phyloP scores from a whole-genome alignment of 2,113 vertebrate genomes.

The Albula goreensis region DNA sequence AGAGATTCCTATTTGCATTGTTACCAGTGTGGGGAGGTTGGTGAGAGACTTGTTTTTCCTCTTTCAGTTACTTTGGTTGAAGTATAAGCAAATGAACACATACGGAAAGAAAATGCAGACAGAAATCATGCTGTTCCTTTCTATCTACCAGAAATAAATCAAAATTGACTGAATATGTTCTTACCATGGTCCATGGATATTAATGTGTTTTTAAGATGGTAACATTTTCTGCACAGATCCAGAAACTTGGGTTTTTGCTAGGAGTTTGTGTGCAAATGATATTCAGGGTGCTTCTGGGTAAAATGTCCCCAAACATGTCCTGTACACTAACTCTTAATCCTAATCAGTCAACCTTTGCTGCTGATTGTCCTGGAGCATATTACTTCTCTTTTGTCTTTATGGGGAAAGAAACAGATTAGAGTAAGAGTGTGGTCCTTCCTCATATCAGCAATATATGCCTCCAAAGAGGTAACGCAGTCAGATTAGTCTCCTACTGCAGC shows the following conservation, averaged over 20 bases:
- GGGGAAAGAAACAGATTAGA: neutral
- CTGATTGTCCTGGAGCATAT: neutral
- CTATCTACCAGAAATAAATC: neutral
- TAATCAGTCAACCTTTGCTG: neutral
- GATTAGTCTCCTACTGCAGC: neutral
- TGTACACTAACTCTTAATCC: neutral
- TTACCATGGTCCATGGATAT: neutral
- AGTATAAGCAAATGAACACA: neutral
- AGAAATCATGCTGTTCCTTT: neutral
- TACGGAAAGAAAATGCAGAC: neutral
- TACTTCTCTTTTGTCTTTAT: neutral
- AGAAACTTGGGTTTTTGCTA: neutral
- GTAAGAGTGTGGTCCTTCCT: neutral
- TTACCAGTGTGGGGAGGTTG: neutral
- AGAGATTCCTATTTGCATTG: slow-evolving; percentile 12
- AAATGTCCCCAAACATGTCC: neutral
- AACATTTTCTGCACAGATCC: neutral
- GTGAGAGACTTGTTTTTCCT: neutral
- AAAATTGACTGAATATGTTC: neutral
- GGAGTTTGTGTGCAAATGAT: neutral
- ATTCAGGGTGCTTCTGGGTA: neutral
- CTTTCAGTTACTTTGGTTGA: neutral
- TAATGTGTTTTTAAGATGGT: neutral
- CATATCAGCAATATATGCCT: neutral
- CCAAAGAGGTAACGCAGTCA: neutral